phyloP scores from a whole-genome alignment of 1,140 invertebrate genomes.

The Marisa cornuarietis region DNA sequence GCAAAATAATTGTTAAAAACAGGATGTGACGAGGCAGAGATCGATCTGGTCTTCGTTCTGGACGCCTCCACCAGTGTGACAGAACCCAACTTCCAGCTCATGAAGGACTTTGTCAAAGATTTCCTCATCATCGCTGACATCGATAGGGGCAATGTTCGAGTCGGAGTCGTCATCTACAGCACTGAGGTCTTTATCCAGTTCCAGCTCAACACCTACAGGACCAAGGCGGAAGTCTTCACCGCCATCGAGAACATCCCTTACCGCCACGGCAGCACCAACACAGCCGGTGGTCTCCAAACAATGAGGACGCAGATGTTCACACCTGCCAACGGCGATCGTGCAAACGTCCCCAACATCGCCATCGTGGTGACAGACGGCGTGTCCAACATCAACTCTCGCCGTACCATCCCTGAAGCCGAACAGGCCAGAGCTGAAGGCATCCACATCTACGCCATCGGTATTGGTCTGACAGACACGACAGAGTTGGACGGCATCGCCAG shows the following conservation, averaged over 20 bases:
- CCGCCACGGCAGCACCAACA: constrained; percentile 55
- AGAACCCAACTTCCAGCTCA: constrained; percentile 42
- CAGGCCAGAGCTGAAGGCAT: constrained; percentile 35
- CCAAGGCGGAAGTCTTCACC: constrained; percentile 32
- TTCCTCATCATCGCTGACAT: constrained; percentile 47
- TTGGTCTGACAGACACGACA: constrained; percentile 41
- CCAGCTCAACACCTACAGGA: constrained; percentile 42
- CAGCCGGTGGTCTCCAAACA: constrained; percentile 45
- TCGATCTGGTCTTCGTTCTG: constrained; percentile 49
- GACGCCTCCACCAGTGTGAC: constrained; percentile 54
- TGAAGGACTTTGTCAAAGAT: constrained; percentile 49
- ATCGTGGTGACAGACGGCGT: constrained; percentile 54
- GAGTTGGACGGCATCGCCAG: constrained; percentile 47
- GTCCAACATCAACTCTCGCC: constrained; percentile 53
- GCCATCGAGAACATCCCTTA: constrained; percentile 51
- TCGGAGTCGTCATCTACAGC: constrained; percentile 52
- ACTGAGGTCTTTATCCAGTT: constrained; percentile 46
- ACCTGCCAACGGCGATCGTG: constrained; percentile 48
- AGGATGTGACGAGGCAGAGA: constrained; percentile 31
- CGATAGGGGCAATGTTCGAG: constrained; percentile 45
- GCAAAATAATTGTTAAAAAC: neutral
- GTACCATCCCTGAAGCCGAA: constrained; percentile 52
- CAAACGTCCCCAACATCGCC: constrained; percentile 44
- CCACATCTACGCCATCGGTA: constrained; percentile 53
- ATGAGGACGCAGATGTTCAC: constrained; percentile 51